A percentile compares a stretch with the other conserved stretches of the same genome.
Evolutionary conservation across 1,140 invertebrate species (phyloP).

Genomic region (Ceratina japonica): DNA sequence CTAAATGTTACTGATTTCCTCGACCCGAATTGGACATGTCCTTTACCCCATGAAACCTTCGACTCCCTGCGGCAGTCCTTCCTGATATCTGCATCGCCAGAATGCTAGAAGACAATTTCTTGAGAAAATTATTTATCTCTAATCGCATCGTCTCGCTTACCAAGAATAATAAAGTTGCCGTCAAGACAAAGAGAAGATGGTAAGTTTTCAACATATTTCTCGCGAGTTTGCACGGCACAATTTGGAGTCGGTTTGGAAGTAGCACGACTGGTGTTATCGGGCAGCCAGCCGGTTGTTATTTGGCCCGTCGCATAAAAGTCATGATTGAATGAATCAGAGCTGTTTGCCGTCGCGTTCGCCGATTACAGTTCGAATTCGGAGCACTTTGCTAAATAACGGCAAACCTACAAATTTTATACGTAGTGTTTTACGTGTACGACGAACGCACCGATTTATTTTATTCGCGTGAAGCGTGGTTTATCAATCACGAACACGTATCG

Average conservation of each 20-base stretch:
- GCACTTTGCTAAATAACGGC: neutral
- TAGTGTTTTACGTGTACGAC: no score
- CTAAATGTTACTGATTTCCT: neutral
- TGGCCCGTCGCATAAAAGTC: constrained; percentile 15
- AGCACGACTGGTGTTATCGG: no score
- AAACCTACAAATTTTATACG: neutral
- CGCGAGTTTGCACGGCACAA: no score
- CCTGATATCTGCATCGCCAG: constrained; percentile 55
- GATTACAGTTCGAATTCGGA: constrained; percentile 20
- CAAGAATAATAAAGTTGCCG: neutral
- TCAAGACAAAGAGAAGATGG: neutral
- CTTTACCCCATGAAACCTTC: constrained; percentile 62
- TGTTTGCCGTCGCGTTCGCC: neutral
- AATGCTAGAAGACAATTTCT: constrained; percentile 10
- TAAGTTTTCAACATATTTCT: constrained; percentile 1
- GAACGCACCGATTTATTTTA: no score
- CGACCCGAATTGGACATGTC: neutral
- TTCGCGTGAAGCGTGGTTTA: no score
- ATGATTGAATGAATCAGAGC: neutral
- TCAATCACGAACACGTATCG: no score
- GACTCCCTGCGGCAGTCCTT: constrained; percentile 62
- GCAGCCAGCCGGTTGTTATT: neutral
- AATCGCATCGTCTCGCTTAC: neutral
- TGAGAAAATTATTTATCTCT: neutral
- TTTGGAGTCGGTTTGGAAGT: neutral